Evolutionary conservation across 2,797 vertebrate genomes (phyloP).

Genomic region (Takifugu rubripes): DNA sequence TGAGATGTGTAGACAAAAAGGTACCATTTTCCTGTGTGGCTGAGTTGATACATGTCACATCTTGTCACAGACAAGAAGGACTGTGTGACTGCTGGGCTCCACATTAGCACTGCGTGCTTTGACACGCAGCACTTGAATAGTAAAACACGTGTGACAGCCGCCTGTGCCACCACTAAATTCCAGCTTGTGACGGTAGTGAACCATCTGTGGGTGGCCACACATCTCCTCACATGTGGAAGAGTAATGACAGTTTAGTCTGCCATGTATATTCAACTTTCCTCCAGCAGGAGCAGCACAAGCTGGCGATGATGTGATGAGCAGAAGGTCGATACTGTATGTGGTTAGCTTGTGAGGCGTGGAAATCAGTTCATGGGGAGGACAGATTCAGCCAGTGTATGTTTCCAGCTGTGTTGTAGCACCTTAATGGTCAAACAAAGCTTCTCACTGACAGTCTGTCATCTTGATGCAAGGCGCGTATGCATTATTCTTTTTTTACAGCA

Average conservation of each 20-base stretch:
- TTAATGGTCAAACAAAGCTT: slow-evolving; percentile 10
- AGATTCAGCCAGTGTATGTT: neutral
- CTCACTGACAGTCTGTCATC: slow-evolving; percentile 28
- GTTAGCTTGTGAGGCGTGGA: slow-evolving; percentile 9
- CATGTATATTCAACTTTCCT: too few species aligned
- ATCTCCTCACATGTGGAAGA: too few species aligned
- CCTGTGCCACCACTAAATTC: slow-evolving; percentile 17
- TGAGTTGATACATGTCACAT: neutral
- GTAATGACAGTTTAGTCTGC: too few species aligned
- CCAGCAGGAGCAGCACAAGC: too few species aligned
- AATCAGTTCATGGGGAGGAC: slow-evolving; percentile 12
- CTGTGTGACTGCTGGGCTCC: too few species aligned
- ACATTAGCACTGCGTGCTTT: slow-evolving; percentile 3
- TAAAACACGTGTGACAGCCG: slow-evolving; percentile 30
- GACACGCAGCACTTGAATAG: slow-evolving; percentile 37
- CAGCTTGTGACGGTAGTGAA: too few species aligned
- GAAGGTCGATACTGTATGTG: slow-evolving; percentile 17
- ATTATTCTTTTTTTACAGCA: slow-evolving; percentile 30
- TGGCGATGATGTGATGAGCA: neutral
- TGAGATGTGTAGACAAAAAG: too few species aligned
- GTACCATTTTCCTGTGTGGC: neutral
- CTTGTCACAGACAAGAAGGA: neutral
- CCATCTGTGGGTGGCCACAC: too few species aligned
- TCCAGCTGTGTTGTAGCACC: slow-evolving; percentile 1
- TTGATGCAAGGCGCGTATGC: slow-evolving; percentile 27